Conservation (phyloP, 2,113 vertebrate species). For the Pangasianodon hypophthalmus region DNA sequence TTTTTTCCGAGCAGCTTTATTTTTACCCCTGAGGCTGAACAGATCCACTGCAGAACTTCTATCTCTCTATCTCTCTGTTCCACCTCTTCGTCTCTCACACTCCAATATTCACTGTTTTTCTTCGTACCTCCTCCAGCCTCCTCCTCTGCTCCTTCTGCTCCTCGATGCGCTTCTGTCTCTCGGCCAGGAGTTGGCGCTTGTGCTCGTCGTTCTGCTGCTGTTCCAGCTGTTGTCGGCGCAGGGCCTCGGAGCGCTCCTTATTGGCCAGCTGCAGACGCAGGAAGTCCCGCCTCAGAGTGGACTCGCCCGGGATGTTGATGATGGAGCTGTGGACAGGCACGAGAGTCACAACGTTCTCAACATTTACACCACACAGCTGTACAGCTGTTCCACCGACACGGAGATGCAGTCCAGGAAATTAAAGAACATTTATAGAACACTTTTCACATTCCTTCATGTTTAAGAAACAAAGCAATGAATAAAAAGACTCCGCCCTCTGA, state of each 20-base stretch:
- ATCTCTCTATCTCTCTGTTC: background rate
- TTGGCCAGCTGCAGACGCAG: slow-evolving; percentile 95
- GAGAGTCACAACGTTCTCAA: background rate
- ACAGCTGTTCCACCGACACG: background rate
- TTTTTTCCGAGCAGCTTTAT: background rate
- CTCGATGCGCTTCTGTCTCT: slow-evolving; percentile 96
- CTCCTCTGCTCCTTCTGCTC: slow-evolving; percentile 97
- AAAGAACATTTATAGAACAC: background rate
- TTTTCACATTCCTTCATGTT: background rate
- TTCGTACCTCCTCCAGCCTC: slow-evolving; percentile 90
- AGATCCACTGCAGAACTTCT: background rate
- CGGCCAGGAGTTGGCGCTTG: slow-evolving; percentile 92
- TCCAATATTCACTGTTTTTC: background rate
- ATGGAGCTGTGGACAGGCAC: slow-evolving; percentile 81
- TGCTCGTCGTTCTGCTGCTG: slow-evolving; percentile 99
- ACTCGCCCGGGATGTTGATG: slow-evolving; percentile 95
- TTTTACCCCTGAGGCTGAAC: background rate
- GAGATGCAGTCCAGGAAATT: background rate
- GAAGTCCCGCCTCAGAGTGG: slow-evolving; percentile 92
- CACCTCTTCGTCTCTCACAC: background rate
- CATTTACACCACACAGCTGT: background rate
- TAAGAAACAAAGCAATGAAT: background rate
- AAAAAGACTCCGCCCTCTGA: background rate
- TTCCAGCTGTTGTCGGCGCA: slow-evolving; percentile 94
- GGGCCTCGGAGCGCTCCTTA: slow-evolving; percentile 93